phyloP scores from a whole-genome alignment of 2,888 invertebrate species.

The Melieria picta region DNA sequence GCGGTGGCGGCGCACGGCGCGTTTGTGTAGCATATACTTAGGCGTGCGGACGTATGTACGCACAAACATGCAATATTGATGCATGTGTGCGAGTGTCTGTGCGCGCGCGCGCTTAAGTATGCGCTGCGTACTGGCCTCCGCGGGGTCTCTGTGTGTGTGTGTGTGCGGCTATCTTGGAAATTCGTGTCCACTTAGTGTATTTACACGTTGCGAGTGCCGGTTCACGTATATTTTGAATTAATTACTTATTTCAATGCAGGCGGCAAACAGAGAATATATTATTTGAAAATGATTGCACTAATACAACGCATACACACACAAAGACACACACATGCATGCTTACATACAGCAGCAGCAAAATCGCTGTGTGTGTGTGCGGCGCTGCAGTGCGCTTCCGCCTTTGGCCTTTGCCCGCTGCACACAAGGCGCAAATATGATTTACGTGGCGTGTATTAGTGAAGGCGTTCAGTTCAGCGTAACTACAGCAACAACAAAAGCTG shows the following conservation, averaged over 20 bases:
- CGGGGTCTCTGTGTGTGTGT: neutral
- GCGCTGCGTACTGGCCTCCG: neutral
- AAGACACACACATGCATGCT: no score
- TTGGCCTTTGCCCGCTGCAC: no score
- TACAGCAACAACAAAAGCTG: no score
- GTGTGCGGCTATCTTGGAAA: neutral
- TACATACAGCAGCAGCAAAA: no score
- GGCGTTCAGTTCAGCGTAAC: no score
- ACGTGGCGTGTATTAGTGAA: no score
- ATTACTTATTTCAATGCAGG: constrained; percentile 36
- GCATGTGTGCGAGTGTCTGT: neutral
- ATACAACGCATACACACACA: constrained; percentile 24
- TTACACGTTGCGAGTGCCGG: constrained; percentile 17
- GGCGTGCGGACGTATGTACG: constrained; percentile 7
- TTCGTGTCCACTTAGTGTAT: constrained; percentile 19
- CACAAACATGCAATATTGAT: neutral
- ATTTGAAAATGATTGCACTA: constrained; percentile 35
- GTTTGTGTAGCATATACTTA: constrained; percentile 12
- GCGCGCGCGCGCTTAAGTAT: neutral
- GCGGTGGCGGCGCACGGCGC: neutral
- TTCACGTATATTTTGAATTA: constrained; percentile 35
- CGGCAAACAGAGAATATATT: constrained; percentile 38
- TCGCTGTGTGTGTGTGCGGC: no score
- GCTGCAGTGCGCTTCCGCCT: neutral
- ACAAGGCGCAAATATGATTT: no score